These are phyloP conservation scores for Xenopus petersii DNA, from an alignment of 2,797 vertebrate species.

Conservation along the genomic window DNA sequence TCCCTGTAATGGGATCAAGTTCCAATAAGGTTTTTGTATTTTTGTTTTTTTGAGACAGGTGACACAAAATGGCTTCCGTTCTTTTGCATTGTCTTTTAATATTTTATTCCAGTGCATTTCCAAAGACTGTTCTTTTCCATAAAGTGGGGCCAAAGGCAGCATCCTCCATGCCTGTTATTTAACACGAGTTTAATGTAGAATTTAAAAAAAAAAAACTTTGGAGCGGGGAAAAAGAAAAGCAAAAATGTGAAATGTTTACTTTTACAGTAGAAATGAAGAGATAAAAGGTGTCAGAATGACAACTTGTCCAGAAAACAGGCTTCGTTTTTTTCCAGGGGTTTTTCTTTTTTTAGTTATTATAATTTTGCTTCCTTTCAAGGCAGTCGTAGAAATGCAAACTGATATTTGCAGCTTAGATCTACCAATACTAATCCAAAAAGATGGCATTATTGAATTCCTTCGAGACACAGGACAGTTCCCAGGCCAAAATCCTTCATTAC, in stretches of 20 bases:
- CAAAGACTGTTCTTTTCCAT: constrained; percentile 3
- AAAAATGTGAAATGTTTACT: constrained; percentile 66
- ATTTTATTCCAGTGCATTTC: constrained; percentile 65
- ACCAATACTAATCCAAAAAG: constrained; percentile 5
- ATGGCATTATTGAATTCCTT: constrained; percentile 11
- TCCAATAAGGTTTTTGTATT: not conserved
- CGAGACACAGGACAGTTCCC: constrained; percentile 1
- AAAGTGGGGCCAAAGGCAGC: constrained; percentile 2
- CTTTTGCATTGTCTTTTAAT: not conserved
- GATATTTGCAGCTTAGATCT: constrained; percentile 23
- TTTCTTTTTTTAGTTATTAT: not conserved
- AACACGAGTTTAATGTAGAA: too few relatives aligned
- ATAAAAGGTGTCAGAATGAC: too few relatives aligned
- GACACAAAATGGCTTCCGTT: not conserved
- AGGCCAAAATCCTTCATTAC: constrained; percentile 30
- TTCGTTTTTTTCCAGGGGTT: constrained; percentile 11
- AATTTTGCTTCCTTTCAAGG: constrained; percentile 55
- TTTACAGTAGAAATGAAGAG: constrained; percentile 79
- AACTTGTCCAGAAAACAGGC: constrained; percentile 74
- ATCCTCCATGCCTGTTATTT: constrained; percentile 7
- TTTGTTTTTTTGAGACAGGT: not conserved
- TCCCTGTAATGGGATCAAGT: not conserved
- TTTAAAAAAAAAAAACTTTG: not conserved
- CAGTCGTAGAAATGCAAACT: constrained; percentile 74
- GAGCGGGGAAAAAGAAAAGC: constrained; percentile 57